Base-by-base conservation (phyloP, 2,797 vertebrate genomes). In the Alosa sapidissima region DNA sequence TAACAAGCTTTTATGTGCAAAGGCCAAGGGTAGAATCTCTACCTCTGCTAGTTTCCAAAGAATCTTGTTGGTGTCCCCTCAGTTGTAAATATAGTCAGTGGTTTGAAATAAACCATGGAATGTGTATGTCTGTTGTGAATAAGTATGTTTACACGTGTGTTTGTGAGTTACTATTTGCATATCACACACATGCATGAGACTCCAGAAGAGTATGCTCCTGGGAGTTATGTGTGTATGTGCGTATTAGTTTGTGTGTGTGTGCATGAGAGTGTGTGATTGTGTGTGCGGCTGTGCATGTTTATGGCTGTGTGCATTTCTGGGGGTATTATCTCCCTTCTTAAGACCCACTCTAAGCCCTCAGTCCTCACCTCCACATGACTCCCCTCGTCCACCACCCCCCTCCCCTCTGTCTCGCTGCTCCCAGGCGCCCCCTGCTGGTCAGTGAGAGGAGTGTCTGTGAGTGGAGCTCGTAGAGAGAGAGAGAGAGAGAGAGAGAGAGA, bases 301-400 rank as follows among this genome's bases (percentile, higher is more conserved):
- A 45, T 8, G 19, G 45, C 41, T 45, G 16, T 78, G 72, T 45
- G 41, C 72, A 78, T 78, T 78, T 78, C 72, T 78, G 41, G 72
- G 36, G 41, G 72, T 78, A 78, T 78, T 78, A 45, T 78, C 72
- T 78, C 14, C 72, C 41, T 16, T 78, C 41, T 47, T 78, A 78
- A 78, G 41, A 19, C 72, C 41, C 72, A 45, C 72, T 47, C 41
- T 78, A 78, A 78, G 72, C 72, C 72, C 41, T 47, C 41, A 78
- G 72, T 78, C 72, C 72, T 47, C 72, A 47, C 72, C 72, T 78
- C 72, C 72, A 78, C 72, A 78, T 78, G 72, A 47, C 72, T 83
- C 60, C n/a, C n/a, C 28, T 45, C 36, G 2, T 21, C 16, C 52
- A 41, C 33, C 19, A 36, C 19, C 33, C 36, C 36, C 82, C 9